Percentiles rank a stretch among this genome's conserved stretches.
Evolutionary conservation across 2,113 vertebrate species (phyloP).

Genomic region (Clarias macrocephalus): DNA sequence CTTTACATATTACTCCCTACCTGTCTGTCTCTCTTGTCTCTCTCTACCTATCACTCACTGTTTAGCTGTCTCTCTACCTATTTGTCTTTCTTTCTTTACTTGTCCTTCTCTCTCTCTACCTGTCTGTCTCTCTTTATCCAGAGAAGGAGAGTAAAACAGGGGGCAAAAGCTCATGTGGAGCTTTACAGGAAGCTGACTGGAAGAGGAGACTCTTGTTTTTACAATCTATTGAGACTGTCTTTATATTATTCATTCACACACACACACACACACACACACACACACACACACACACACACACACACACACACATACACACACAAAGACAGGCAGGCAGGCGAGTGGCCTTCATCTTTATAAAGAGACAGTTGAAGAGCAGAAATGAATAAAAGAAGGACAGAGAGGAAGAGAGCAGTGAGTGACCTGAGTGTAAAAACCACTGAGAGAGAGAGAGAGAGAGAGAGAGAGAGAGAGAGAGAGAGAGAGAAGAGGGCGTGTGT

Average conservation of each 20-base stretch:
- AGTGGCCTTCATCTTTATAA: slow-evolving; percentile 43
- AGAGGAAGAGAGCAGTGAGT: slow-evolving; percentile 17
- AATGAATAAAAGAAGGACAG: slow-evolving; percentile 18
- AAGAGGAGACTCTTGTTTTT: too few species aligned
- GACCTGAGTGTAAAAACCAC: slow-evolving; percentile 41
- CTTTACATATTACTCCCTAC: too few species aligned
- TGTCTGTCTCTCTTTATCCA: too few species aligned
- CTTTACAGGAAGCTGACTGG: too few species aligned
- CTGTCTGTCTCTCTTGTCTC: too few species aligned
- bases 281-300: neutral
- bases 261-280: slow-evolving; percentile 27
- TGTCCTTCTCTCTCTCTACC: too few species aligned
- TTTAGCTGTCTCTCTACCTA: too few species aligned
- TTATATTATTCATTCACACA: neutral
- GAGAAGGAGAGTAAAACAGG: too few species aligned
- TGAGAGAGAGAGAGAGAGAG: neutral
- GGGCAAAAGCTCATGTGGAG: too few species aligned
- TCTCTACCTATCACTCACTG: too few species aligned
- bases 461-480: neutral
- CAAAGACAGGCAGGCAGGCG: neutral
- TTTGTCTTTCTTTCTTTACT: too few species aligned
- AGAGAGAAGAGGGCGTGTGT: neutral
- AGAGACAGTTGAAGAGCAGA: slow-evolving; percentile 48
- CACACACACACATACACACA: neutral
- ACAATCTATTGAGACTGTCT: too few species aligned